Conservation (phyloP, 2,113 vertebrate species). For the Indicator indicator region DNA sequence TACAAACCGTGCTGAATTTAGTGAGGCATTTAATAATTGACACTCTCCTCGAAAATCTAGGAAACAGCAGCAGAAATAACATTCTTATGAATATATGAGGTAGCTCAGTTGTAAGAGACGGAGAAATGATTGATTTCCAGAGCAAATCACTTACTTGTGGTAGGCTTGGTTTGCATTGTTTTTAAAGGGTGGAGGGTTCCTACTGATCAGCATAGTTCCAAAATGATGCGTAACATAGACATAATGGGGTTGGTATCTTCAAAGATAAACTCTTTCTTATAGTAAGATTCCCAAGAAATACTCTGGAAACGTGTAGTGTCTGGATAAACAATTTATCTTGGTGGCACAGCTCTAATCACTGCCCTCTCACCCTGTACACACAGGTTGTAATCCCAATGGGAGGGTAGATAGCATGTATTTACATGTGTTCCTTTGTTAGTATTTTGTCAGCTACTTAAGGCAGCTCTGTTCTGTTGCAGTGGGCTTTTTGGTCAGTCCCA, state of each 20-base stretch:
- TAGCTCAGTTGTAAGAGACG: conserved; percentile 6
- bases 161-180: conserved; percentile 38
- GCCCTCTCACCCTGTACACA: conserved; percentile 82
- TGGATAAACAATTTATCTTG: conserved; percentile 79
- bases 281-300: conserved; percentile 65
- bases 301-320: conserved; percentile 61
- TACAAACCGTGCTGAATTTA: conserved; percentile 43
- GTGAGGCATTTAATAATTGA: conserved; percentile 62
- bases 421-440: conserved; percentile 90
- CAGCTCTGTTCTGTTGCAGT: conserved; percentile 72
- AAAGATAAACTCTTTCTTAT: conserved; percentile 62
- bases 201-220: background rate
- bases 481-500: conserved; percentile 66
- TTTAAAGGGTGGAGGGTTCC: conserved; percentile 28
- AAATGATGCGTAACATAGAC: conserved; percentile 14
- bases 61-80: conserved; percentile 62
- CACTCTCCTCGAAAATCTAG: conserved; percentile 44
- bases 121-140: conserved; percentile 42
- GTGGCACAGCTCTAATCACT: conserved; percentile 77
- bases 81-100: conserved; percentile 43
- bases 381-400: conserved; percentile 86
- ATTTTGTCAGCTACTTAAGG: conserved; percentile 81
- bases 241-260: conserved; percentile 44
- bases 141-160: conserved; percentile 44
- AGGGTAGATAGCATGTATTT: conserved; percentile 86